Percentiles rank a stretch among this genome's conserved stretches.
Conservation (phyloP, 2,113 vertebrate genomes). For the Alaudala cheleensis region DNA sequence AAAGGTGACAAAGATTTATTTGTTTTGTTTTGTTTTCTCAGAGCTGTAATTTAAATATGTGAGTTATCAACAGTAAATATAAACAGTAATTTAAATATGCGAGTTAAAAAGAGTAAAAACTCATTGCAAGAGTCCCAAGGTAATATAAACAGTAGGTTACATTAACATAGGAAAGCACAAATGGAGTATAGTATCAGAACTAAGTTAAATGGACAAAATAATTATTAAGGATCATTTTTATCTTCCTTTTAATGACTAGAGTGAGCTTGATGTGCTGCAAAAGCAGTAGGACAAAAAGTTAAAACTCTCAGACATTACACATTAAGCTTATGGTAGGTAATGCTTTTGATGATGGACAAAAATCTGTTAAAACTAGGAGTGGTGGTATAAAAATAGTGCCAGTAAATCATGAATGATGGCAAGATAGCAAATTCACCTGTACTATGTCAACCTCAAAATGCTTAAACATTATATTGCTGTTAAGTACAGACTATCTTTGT, state of each 20-base stretch:
- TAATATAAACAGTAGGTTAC: background rate
- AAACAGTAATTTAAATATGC: background rate
- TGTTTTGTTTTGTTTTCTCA: conserved; percentile 2
- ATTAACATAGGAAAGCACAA: background rate
- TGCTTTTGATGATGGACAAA: background rate
- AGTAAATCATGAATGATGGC: background rate
- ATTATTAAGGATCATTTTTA: background rate
- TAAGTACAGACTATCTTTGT: background rate
- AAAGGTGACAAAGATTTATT: conserved; percentile 61
- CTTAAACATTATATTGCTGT: background rate
- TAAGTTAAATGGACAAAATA: background rate
- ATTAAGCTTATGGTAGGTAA: background rate
- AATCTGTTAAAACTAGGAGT: background rate
- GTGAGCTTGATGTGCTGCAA: background rate
- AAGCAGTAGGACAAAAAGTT: background rate
- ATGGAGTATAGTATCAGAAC: background rate
- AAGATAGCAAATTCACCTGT: background rate
- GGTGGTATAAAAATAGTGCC: background rate
- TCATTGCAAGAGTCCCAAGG: background rate
- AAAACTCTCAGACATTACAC: background rate
- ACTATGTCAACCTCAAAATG: background rate
- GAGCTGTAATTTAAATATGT: background rate
- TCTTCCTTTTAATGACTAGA: background rate
- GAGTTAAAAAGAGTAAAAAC: background rate
- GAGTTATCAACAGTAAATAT: background rate